phyloP scores from a whole-genome alignment of 2,113 vertebrate species.

The Poeciliopsis prolifica region DNA sequence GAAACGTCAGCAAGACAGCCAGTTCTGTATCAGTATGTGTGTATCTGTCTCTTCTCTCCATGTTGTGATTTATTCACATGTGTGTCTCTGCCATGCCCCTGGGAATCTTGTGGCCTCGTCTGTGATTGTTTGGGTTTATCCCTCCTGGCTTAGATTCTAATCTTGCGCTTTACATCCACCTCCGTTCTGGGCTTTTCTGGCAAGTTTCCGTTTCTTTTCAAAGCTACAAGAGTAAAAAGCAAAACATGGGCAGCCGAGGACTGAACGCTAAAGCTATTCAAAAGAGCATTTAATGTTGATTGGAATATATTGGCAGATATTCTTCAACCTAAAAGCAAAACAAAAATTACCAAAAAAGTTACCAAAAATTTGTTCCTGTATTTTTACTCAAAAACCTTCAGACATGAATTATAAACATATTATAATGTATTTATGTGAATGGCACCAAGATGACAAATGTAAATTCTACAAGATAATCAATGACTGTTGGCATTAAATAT shows the following conservation, averaged over 20 bases:
- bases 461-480: no score
- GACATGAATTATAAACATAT: no score
- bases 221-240: not conserved
- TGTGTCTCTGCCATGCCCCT: not conserved
- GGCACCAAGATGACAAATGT: no score
- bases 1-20: slow-evolving; percentile 39
- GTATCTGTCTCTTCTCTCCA: slow-evolving; percentile 5
- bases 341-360: not conserved
- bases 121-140: slow-evolving; percentile 17
- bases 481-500: no score
- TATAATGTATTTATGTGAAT: no score
- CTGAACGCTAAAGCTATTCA: not conserved
- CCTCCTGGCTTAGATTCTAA: slow-evolving; percentile 17
- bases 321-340: not conserved
- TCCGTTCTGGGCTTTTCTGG: not conserved
- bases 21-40: slow-evolving; percentile 4
- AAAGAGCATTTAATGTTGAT: not conserved
- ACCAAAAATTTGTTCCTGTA: not conserved
- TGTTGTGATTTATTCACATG: slow-evolving; percentile 42
- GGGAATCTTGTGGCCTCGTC: not conserved
- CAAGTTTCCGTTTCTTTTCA: slow-evolving; percentile 4
- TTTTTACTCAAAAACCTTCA: no score
- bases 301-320: not conserved
- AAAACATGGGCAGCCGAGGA: not conserved
- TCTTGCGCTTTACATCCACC: not conserved